A percentile compares a stretch with the other conserved stretches of the same genome.
Evolutionary conservation across 1,140 invertebrate species (phyloP).

Genomic region (Bradysia coprophila): DNA sequence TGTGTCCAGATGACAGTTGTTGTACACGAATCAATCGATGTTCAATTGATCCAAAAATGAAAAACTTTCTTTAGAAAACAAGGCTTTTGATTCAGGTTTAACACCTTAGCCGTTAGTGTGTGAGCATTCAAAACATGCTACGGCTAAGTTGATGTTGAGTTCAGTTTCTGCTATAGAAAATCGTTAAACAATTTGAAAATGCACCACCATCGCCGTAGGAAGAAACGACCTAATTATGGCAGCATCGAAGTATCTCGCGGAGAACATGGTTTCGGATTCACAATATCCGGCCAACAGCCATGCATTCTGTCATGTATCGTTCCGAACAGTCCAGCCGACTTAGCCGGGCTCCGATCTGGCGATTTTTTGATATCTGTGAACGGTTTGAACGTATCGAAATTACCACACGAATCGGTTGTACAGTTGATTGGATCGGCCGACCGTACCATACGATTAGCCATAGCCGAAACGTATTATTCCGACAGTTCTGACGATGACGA

Average conservation of each 20-base stretch:
- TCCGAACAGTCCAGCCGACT: constrained; percentile 61
- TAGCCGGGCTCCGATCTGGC: constrained; percentile 69
- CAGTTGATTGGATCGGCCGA: constrained; percentile 69
- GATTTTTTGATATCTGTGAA: constrained; percentile 87
- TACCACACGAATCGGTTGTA: constrained; percentile 84
- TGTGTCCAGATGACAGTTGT: too few species aligned
- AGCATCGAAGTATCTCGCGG: constrained; percentile 72
- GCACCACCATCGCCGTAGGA: constrained; percentile 13
- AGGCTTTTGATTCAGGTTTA: too few species aligned
- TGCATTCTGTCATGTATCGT: constrained; percentile 81
- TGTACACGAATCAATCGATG: too few species aligned
- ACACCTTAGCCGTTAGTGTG: too few species aligned
- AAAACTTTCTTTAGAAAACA: too few species aligned
- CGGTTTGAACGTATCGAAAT: constrained; percentile 69
- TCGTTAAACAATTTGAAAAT: background rate
- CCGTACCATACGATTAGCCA: constrained; percentile 58
- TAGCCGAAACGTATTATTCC: constrained; percentile 74
- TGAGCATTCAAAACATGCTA: too few species aligned
- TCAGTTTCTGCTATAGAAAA: too few species aligned
- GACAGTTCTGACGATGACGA: constrained; percentile 39
- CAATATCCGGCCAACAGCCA: constrained; percentile 83
- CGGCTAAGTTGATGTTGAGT: too few species aligned
- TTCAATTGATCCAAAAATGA: too few species aligned
- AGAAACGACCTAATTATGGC: constrained; percentile 25
- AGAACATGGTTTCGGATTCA: constrained; percentile 76